Base-by-base conservation (phyloP, 2,888 invertebrate species). In the Balanococcus diminutus region DNA sequence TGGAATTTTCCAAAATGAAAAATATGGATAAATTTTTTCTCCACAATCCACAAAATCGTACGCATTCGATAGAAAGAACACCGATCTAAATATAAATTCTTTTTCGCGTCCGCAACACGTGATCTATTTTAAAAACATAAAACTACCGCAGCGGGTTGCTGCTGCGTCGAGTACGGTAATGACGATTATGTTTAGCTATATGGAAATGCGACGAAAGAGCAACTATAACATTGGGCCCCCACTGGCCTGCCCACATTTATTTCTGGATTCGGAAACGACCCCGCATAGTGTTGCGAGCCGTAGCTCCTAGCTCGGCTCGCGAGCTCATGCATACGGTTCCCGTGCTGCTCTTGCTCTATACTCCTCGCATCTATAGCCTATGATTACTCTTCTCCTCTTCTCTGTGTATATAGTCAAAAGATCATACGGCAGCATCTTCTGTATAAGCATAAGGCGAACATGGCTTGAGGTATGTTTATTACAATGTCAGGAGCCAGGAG, bases 171-270 rank as follows among this genome's bases (percentile, higher is more conserved):
- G 42, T 42, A 42, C 81, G 81, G 39, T 36, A 81, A 36, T 46
- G 82, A 82, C 82, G 42, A 28, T 81, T 81, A 82, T 46, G 82
- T 46, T 51, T 42, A 82, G 42, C 46, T 42, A 42, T 28, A 82
- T 28, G 82, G 82, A 51, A 82, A 51, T 46, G 46, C 82, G 28
- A 46, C 82, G 51, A 51, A 42, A 51, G 51, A 46, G 28, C 32
- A 56, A 61, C 84, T 61, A 42, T 75, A 84, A 72, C 84, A 75
- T 67, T 75, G 75, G 84, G 84, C 84, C 84, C 84, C 84, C 84
- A 84, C 84, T 84, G 84, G 84, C 72, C 84, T 72, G 84, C 84
- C 72, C 84, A 84, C 75, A 84, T 84, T 84, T 84, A 84, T 84
- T 84, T 84, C 84, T 84, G 84, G 84, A 84, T 84, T 84, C 84